phyloP scores from a whole-genome alignment of 1,140 invertebrate species.

The Leptopilina boulardi region DNA sequence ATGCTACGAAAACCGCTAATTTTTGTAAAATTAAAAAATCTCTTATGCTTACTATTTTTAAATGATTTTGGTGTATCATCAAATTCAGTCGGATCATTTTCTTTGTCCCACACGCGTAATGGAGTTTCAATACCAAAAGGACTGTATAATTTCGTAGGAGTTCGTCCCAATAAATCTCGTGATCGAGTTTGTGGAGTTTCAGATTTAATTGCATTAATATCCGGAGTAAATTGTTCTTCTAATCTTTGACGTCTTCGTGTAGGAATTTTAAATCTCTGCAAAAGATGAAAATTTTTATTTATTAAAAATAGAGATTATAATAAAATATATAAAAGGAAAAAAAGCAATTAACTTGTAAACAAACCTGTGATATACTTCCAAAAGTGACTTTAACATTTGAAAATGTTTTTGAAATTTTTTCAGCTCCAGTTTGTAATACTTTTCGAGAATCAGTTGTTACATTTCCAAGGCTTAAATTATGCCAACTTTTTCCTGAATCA shows the following conservation, averaged over 20 bases:
- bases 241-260: conserved; percentile 78
- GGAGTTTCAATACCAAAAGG: conserved; percentile 81
- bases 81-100: conserved; percentile 55
- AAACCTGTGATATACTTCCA: conserved; percentile 79
- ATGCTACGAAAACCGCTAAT: conserved; percentile 60
- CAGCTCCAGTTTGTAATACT: conserved; percentile 75
- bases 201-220: conserved; percentile 63
- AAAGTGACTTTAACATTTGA: conserved; percentile 77
- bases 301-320: conserved; percentile 12
- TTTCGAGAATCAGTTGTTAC: conserved; percentile 73
- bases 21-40: conserved; percentile 61
- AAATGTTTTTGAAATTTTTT: conserved; percentile 79
- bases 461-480: conserved; percentile 67
- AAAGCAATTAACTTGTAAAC: conserved; percentile 37
- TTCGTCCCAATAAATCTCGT: conserved; percentile 77
- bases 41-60: neutral
- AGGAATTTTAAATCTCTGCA: conserved; percentile 77
- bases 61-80: neutral
- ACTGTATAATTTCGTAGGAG: conserved; percentile 81
- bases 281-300: conserved; percentile 41
- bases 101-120: conserved; percentile 67
- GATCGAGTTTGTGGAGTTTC: conserved; percentile 76
- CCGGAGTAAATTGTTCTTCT: conserved; percentile 77
- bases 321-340: conserved; percentile 37
- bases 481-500: conserved; percentile 65